Percentiles rank a stretch among this genome's conserved stretches.
Conservation (phyloP, 2,888 invertebrate genomes). For the Stenotaenia linearis region DNA sequence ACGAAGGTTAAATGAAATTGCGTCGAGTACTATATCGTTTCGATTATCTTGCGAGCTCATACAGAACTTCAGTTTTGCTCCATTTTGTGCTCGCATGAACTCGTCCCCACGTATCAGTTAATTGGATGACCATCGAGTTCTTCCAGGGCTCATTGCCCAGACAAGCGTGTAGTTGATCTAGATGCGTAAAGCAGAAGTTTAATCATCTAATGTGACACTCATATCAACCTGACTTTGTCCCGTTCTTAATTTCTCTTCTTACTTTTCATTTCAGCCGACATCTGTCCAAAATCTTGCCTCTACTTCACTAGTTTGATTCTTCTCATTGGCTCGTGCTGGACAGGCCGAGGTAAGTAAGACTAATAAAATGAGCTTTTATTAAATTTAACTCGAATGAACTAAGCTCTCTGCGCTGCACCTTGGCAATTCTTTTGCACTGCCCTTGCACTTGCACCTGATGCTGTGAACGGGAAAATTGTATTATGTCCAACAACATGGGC, state of each 20-base stretch:
- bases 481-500: background rate
- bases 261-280: background rate
- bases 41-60: background rate
- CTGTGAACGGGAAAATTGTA: background rate
- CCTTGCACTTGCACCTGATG: conserved; percentile 3
- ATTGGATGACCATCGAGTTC: conserved; percentile 9
- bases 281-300: conserved; percentile 4
- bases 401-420: background rate
- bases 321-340: background rate
- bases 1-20: no score
- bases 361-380: background rate
- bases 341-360: background rate
- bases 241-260: background rate
- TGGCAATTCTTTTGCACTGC: background rate
- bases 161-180: conserved; percentile 4
- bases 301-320: background rate
- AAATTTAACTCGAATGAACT: background rate
- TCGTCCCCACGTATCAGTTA: background rate
- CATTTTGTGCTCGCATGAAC: background rate
- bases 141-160: background rate
- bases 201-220: background rate
- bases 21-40: background rate
- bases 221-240: background rate
- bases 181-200: background rate
- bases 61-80: background rate